phyloP scores from a whole-genome alignment of 2,888 invertebrate genomes.

The Cheilosia vulpina region DNA sequence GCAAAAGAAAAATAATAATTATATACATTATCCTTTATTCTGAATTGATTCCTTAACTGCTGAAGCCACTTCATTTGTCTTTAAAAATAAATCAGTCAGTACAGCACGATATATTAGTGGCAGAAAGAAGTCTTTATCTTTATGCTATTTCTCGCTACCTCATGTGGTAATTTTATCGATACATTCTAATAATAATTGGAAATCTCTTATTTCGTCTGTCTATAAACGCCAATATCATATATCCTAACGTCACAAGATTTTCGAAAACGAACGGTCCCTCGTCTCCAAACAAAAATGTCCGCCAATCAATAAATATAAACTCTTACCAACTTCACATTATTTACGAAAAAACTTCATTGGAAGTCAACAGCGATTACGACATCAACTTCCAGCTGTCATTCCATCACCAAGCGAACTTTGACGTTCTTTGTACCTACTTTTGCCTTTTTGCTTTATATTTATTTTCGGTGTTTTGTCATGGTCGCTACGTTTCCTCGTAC shows the following conservation, averaged over 20 bases:
- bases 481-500: constrained; percentile 40
- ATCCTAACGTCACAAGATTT: not conserved
- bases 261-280: not conserved
- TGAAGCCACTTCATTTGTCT: too few species aligned
- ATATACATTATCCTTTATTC: too few species aligned
- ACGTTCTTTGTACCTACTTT: constrained; percentile 48
- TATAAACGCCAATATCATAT: not conserved
- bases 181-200: too few species aligned
- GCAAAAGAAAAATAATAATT: too few species aligned
- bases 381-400: constrained; percentile 50
- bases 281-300: not conserved
- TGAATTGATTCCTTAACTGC: too few species aligned
- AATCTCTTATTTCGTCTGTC: too few species aligned
- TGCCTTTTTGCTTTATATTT: constrained; percentile 44
- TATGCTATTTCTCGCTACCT: too few species aligned
- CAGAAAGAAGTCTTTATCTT: too few species aligned
- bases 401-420: constrained; percentile 7
- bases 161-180: too few species aligned
- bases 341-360: constrained; percentile 38
- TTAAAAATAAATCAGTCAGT: too few species aligned
- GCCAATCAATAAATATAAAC: not conserved
- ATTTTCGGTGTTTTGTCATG: constrained; percentile 52
- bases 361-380: constrained; percentile 38
- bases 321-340: constrained; percentile 34
- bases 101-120: too few species aligned